Conservation (phyloP, 2,797 vertebrate species). For the Ceyx erithaca region DNA sequence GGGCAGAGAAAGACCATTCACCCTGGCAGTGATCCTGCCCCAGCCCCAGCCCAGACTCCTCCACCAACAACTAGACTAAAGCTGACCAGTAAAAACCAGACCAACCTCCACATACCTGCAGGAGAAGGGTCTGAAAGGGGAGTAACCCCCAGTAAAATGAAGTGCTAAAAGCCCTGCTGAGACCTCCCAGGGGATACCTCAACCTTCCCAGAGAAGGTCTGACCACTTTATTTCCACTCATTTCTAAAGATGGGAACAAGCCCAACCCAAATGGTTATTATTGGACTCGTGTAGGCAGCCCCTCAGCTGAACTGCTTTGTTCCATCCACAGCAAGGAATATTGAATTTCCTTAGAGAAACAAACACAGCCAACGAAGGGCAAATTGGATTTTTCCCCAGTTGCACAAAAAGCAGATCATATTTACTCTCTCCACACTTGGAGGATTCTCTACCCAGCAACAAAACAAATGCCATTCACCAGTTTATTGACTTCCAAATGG, state of each 20-base stretch:
- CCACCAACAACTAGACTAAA: not conserved
- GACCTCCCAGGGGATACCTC: not conserved
- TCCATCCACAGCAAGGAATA: constrained; percentile 8
- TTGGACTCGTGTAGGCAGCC: not conserved
- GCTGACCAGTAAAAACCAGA: not conserved
- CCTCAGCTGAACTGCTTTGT: constrained; percentile 29
- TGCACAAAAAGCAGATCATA: constrained; percentile 41
- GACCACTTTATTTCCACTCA: constrained; percentile 33
- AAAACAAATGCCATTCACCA: constrained; percentile 35
- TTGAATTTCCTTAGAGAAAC: constrained; percentile 43
- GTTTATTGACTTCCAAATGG: constrained; percentile 44
- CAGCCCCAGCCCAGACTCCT: not conserved
- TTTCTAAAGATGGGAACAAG: constrained; percentile 1
- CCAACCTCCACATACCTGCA: not conserved
- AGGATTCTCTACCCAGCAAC: constrained; percentile 40
- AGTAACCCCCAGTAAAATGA: not conserved
- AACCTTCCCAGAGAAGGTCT: not conserved
- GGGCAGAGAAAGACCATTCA: not conserved
- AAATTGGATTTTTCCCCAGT: constrained; percentile 60
- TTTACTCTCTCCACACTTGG: not conserved
- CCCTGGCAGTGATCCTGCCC: not conserved
- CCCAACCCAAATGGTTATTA: not conserved
- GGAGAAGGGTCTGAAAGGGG: not conserved
- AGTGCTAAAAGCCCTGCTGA: not conserved
- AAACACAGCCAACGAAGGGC: constrained; percentile 33